These are phyloP conservation scores for Phengaris arion DNA, from an alignment of 2,888 invertebrate genomes.

Conservation along the genomic window DNA sequence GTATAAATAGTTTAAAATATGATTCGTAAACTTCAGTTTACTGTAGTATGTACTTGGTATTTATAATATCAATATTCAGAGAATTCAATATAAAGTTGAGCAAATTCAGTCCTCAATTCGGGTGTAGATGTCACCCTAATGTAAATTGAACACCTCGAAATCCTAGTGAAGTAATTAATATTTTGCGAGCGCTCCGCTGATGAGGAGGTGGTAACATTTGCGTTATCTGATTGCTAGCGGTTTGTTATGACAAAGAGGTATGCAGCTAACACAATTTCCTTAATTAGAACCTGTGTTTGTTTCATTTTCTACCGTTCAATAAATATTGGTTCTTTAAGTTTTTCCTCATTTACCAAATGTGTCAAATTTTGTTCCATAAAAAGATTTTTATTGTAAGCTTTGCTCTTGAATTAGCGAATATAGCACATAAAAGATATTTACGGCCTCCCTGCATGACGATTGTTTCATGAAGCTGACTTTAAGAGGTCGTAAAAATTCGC, in stretches of 20 bases:
- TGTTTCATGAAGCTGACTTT: slow-evolving; percentile 13
- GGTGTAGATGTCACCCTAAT: slow-evolving; percentile 14
- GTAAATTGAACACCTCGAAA: slow-evolving; percentile 17
- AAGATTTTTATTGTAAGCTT: not conserved
- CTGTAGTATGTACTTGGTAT: not conserved
- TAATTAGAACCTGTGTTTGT: slow-evolving; percentile 28
- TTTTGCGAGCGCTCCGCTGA: slow-evolving; percentile 29
- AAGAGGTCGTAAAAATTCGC: slow-evolving; percentile 8
- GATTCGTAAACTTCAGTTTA: not conserved
- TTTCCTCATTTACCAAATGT: not conserved
- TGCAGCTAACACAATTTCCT: slow-evolving; percentile 30
- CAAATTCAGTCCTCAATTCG: not conserved
- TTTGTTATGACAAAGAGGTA: slow-evolving; percentile 29
- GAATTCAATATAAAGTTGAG: slow-evolving; percentile 15
- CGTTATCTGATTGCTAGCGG: slow-evolving; percentile 32
- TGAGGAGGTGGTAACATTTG: slow-evolving; percentile 29
- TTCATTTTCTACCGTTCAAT: not conserved
- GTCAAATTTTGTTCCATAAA: not conserved
- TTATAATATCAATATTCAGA: not conserved
- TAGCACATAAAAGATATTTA: slow-evolving; percentile 9
- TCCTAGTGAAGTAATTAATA: slow-evolving; percentile 29
- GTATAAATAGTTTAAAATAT: not conserved
- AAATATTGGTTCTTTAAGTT: not conserved
- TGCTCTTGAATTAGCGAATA: slow-evolving; percentile 10
- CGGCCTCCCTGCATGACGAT: not conserved